phyloP scores from a whole-genome alignment of 2,888 invertebrate species.

The Branchellion lobata region DNA sequence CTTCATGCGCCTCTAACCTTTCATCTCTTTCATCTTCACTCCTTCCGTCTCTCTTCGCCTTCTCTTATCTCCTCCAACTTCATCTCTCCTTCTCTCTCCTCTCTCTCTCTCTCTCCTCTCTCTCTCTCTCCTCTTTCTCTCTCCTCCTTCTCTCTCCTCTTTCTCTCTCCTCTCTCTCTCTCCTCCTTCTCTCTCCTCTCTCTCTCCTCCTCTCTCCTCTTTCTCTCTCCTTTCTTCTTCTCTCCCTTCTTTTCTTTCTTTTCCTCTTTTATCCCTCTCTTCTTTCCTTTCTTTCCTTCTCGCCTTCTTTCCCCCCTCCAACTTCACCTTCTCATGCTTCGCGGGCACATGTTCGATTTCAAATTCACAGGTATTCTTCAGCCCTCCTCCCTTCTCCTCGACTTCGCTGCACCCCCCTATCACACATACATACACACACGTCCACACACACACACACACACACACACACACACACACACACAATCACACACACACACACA shows the following conservation, averaged over 20 bases:
- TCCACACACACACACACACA: too few species aligned
- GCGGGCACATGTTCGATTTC: too few species aligned
- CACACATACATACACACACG: too few species aligned
- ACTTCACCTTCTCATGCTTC: slow-evolving; percentile 9
- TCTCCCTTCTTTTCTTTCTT: neutral
- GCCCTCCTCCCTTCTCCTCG: too few species aligned
- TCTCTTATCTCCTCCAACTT: neutral
- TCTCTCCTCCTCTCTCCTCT: neutral
- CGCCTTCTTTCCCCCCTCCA: neutral
- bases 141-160: neutral
- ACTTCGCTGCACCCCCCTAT: too few species aligned
- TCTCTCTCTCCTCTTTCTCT: too few species aligned
- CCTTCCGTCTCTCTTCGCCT: too few species aligned
- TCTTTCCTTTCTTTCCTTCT: slow-evolving; percentile 6
- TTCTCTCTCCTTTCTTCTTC: neutral
- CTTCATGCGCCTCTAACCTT: neutral
- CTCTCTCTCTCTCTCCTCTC: neutral
- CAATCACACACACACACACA: too few species aligned
- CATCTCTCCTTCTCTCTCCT: neutral
- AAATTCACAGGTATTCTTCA: too few species aligned
- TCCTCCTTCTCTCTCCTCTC: neutral
- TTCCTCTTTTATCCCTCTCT: too few species aligned
- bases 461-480: too few species aligned
- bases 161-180: neutral
- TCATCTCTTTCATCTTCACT: neutral